These are phyloP conservation scores for Aphrocallistes beatrix DNA, from an alignment of 37 sponge, comb jelly and placozoan species.

Conservation along the genomic window DNA sequence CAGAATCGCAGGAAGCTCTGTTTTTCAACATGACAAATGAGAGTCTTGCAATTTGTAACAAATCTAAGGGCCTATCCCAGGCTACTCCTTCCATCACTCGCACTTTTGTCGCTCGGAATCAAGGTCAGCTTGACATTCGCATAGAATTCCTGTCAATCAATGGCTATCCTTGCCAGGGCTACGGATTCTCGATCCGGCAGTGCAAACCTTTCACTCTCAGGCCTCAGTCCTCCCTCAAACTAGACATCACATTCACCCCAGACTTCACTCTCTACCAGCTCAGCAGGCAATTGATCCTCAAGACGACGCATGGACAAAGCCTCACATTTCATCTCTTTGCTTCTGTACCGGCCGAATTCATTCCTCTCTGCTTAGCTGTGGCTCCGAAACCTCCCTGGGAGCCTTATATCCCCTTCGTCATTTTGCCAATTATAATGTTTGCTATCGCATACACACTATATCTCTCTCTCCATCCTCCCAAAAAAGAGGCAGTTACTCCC, in stretches of 20 bases:
- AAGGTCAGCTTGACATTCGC: conserved; percentile 24
- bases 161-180: conserved; percentile 21
- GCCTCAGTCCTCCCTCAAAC: conserved; percentile 1
- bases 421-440: background rate
- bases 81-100: background rate
- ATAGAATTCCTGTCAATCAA: conserved; percentile 14
- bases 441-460: background rate
- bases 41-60: background rate
- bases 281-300: background rate
- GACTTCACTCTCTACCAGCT: background rate
- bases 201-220: conserved; percentile 25
- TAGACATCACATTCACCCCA: conserved; percentile 18
- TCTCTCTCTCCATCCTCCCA: background rate
- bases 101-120: background rate
- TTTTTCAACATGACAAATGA: background rate
- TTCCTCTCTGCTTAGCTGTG: background rate
- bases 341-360: background rate
- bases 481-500: background rate
- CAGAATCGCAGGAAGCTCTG: background rate
- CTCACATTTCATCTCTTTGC: background rate
- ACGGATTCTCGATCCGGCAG: conserved; percentile 19
- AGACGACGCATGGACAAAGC: background rate
- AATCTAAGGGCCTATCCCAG: background rate
- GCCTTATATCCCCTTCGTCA: background rate
- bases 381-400: background rate